Percentiles rank a stretch among this genome's conserved stretches.
These are phyloP conservation scores for Carpatolechia fugitivella DNA, from an alignment of 2,888 invertebrate species.

Conservation along the genomic window DNA sequence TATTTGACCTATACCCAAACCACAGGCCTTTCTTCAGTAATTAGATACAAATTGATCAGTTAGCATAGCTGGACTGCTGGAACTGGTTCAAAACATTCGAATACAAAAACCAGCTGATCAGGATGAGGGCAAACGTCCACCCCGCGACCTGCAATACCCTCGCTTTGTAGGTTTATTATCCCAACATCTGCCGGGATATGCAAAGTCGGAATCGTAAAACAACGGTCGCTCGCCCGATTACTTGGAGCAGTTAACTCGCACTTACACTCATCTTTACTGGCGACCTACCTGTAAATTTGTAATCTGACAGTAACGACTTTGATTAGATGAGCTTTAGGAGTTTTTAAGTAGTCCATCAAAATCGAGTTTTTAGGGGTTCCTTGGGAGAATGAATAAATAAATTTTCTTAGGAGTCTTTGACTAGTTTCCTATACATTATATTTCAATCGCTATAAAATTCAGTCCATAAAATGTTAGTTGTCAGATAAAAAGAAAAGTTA, in stretches of 20 bases:
- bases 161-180: conserved; percentile 62
- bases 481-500: no score
- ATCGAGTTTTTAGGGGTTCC: conserved; percentile 26
- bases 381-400: conserved; percentile 13
- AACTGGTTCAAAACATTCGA: background rate
- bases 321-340: conserved; percentile 52
- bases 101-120: background rate
- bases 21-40: no score
- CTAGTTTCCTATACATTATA: no score
- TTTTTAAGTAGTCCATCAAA: conserved; percentile 34
- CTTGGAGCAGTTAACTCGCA: conserved; percentile 67
- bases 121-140: background rate
- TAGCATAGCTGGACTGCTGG: no score
- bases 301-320: conserved; percentile 59
- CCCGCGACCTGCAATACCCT: conserved; percentile 31
- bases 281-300: conserved; percentile 68
- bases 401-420: background rate
- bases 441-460: no score
- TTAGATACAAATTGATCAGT: no score
- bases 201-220: conserved; percentile 69
- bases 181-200: conserved; percentile 71
- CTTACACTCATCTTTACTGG: conserved; percentile 69
- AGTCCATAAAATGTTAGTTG: no score
- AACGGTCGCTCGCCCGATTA: conserved; percentile 55
- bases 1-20: no score